Evolutionary conservation across 2,888 invertebrate species (phyloP), one percentile per base, ranked within the genome.

Genomic region (Cephus pygmeus): DNA sequence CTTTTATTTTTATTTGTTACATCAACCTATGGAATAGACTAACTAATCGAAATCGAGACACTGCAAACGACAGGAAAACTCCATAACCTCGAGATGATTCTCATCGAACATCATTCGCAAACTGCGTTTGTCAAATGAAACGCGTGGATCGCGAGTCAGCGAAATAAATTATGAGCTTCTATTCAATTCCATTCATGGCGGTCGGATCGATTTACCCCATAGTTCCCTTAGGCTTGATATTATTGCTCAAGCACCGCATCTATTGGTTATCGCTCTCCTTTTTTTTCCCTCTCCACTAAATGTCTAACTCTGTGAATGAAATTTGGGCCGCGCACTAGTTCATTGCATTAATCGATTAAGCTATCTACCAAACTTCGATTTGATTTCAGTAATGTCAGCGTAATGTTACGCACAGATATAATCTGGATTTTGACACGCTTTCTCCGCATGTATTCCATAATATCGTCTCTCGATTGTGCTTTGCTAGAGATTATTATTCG

Each of bases 211-310:
- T 79, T 75, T 79, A 74, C 73, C 69, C 73, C 34, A n/a, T n/a
- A n/a, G 77, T 76, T 77, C 71, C 76, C 77, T 80, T 79, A 35
- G 75, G 75, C 69, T 34, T 73, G 33, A 77, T 79, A 80, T 82
- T 81, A 81, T 85, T 86, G 82, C 86, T 85, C 85, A 88, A 87
- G 86, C 81, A 73, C 77, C 79, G 81, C 79, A 81, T 83, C 85
- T 85, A 87, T 86, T 86, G 84, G 84, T 81, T 75, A 75, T 80
- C 82, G 83, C 75, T 86, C 85, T 81, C 83, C 82, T 87, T 86
- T 83, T 80, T 81, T 85, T 82, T 85, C 77, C 12, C 40, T 15
- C 15, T 15, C 40, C 40, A 4, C 15, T 6, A 40, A 12, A 40
- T 15, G 56, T 56, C 56, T 56, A 56, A 56, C 23, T 9, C 56